Percentiles rank a stretch among this genome's conserved stretches.
These are phyloP conservation scores for Calephelis virginiensis DNA, from an alignment of 1,140 invertebrate species.

Conservation along the genomic window DNA sequence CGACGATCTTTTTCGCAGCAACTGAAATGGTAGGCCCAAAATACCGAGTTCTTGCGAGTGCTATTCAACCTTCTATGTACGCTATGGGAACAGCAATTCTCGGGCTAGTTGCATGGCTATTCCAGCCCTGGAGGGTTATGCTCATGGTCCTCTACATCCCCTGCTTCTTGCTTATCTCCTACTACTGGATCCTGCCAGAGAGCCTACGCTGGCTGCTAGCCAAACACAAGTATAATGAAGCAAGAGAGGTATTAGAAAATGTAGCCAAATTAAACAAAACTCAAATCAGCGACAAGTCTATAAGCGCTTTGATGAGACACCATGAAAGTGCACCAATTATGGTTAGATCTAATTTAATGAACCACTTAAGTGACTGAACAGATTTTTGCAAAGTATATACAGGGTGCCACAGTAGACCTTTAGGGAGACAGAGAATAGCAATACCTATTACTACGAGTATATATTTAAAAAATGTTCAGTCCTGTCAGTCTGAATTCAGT, in stretches of 20 bases:
- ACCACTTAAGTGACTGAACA: too few relatives aligned
- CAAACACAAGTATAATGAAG: conserved; percentile 82
- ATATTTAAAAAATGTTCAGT: too few relatives aligned
- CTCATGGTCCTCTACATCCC: conserved; percentile 83
- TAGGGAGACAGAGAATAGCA: too few relatives aligned
- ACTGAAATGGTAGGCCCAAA: conserved; percentile 87
- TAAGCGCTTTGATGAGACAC: conserved; percentile 63
- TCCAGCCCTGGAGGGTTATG: conserved; percentile 84
- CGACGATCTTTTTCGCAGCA: conserved; percentile 72
- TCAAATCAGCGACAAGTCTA: conserved; percentile 77
- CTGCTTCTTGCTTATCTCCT: conserved; percentile 81
- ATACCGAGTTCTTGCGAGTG: conserved; percentile 84
- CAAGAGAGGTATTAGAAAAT: conserved; percentile 79
- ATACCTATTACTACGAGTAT: too few relatives aligned
- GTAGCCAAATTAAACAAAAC: conserved; percentile 84
- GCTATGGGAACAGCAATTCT: conserved; percentile 85
- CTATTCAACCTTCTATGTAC: conserved; percentile 84
- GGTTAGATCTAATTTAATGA: too few relatives aligned
- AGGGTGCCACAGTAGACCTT: too few relatives aligned
- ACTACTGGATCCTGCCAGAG: conserved; percentile 82
- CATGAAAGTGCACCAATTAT: too few relatives aligned
- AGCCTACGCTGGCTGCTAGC: conserved; percentile 87
- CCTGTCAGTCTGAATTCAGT: too few relatives aligned
- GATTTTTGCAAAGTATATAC: too few relatives aligned
- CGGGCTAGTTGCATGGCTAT: conserved; percentile 83